Percentiles rank a stretch among this genome's conserved stretches.
Evolutionary conservation across 2,113 vertebrate genomes (phyloP).

Genomic region (Arizona elegans): DNA sequence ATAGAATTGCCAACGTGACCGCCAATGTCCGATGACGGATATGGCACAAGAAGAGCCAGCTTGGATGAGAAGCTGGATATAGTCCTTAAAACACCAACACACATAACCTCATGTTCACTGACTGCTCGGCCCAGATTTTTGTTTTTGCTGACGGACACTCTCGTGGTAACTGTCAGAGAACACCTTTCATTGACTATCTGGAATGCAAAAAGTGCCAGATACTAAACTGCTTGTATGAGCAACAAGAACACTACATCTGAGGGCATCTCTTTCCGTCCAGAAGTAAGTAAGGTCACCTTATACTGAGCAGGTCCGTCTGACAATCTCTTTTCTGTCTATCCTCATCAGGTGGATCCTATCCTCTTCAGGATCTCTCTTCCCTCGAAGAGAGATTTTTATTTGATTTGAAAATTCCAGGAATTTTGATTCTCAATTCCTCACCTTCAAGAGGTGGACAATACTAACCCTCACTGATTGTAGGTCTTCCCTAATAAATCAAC

Average conservation of each 20-base stretch:
- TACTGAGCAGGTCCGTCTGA: neutral
- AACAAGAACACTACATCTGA: neutral
- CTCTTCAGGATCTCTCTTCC: neutral
- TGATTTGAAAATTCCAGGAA: neutral
- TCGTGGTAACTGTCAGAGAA: neutral
- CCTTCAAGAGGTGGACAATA: neutral
- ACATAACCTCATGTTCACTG: neutral
- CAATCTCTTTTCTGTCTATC: neutral
- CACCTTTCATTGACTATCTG: neutral
- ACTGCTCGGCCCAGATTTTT: neutral
- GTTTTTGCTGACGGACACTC: neutral
- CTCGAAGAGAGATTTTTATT: too few species aligned
- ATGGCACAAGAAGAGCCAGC: neutral
- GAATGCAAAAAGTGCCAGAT: neutral
- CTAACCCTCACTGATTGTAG: neutral
- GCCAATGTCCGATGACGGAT: too few species aligned
- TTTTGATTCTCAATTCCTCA: neutral
- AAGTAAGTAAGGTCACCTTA: neutral
- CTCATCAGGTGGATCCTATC: neutral
- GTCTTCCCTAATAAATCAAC: neutral
- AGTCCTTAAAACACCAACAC: neutral
- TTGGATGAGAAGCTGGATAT: neutral
- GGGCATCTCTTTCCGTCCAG: neutral
- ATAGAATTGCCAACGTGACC: too few species aligned
- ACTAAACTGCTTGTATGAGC: neutral